Evolutionary conservation across 2,888 invertebrate species (phyloP).

Genomic region (Archips crataeganus): DNA sequence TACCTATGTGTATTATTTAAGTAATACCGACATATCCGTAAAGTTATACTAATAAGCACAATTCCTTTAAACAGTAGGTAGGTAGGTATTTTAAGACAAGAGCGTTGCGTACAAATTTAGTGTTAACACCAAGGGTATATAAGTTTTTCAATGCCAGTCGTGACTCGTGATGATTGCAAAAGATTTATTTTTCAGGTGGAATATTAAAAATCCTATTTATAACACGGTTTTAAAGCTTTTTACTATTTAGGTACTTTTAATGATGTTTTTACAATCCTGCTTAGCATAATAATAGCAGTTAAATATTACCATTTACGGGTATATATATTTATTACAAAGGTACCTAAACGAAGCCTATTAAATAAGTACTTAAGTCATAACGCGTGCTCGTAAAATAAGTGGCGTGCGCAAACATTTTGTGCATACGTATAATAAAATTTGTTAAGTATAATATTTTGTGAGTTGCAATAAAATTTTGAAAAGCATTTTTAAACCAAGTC

Average conservation of each 20-base stretch:
- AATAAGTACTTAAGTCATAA: slow-evolving; percentile 18
- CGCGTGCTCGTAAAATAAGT: slow-evolving; percentile 36
- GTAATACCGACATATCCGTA: not conserved
- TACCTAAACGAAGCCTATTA: not conserved
- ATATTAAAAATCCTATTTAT: slow-evolving; percentile 2
- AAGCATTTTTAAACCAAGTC: slow-evolving; percentile 50
- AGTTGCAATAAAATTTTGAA: slow-evolving; percentile 59
- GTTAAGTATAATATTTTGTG: slow-evolving; percentile 38
- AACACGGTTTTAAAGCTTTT: not conserved
- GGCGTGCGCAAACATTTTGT: slow-evolving; percentile 40
- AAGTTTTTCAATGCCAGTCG: not conserved
- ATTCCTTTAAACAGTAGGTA: slow-evolving; percentile 28
- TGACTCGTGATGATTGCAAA: slow-evolving; percentile 1
- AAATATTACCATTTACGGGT: not conserved
- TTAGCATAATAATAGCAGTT: not conserved
- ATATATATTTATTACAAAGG: not conserved
- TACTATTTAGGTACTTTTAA: not conserved
- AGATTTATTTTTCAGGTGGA: not conserved
- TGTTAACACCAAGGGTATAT: slow-evolving; percentile 14
- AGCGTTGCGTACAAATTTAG: slow-evolving; percentile 10
- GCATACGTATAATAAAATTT: slow-evolving; percentile 36
- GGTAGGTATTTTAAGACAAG: slow-evolving; percentile 10
- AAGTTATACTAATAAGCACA: slow-evolving; percentile 22
- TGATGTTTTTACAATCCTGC: not conserved
- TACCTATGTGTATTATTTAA: not conserved